phyloP scores from a whole-genome alignment of 2,888 invertebrate genomes.

The Nebria salina region DNA sequence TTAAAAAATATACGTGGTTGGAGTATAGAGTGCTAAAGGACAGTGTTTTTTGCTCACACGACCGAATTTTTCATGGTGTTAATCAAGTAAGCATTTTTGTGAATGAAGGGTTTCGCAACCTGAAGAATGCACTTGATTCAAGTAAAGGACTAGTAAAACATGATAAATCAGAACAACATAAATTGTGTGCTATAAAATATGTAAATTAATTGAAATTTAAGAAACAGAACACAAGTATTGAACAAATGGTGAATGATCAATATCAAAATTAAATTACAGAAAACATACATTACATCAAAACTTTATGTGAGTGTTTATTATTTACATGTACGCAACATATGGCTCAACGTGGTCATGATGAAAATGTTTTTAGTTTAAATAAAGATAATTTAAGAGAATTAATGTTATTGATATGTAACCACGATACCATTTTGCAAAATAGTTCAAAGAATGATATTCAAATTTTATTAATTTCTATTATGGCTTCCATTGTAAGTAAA shows the following conservation, averaged over 20 bases:
- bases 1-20: conserved; percentile 34
- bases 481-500: conserved; percentile 28
- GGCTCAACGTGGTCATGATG: no score
- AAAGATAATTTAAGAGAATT: background rate
- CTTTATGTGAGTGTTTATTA: no score
- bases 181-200: no score
- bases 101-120: conserved; percentile 15
- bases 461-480: conserved; percentile 30
- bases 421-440: conserved; percentile 29
- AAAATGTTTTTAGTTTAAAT: no score
- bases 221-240: no score
- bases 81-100: no score
- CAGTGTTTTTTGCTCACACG: background rate
- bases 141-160: conserved; percentile 31
- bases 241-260: no score
- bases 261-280: no score
- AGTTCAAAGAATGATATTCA: conserved; percentile 31
- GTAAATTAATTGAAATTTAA: no score
- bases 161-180: conserved; percentile 18
- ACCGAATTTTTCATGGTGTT: conserved; percentile 11
- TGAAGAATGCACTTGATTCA: conserved; percentile 30
- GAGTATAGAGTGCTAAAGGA: conserved; percentile 30
- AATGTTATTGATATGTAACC: conserved; percentile 31
- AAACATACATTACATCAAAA: no score
- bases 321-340: no score